Base-by-base conservation (phyloP, 2,797 vertebrate species). In the Antrozous pallidus region DNA sequence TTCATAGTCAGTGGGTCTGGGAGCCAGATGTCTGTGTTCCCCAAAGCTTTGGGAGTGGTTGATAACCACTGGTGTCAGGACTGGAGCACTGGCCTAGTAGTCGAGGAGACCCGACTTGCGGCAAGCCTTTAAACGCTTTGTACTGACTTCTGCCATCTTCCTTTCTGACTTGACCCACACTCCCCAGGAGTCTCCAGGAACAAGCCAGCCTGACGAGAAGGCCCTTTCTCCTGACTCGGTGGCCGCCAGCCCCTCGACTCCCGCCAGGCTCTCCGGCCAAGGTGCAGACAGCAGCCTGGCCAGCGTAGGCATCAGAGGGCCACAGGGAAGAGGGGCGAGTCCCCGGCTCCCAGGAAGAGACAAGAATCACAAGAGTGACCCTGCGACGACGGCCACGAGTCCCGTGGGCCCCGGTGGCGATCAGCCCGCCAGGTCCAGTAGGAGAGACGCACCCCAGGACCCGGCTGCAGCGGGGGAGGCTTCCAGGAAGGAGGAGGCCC, bases 101-200 rank as follows among this genome's bases (percentile, higher is more conserved):
- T 81, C 38, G 31, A 40, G 84, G 90, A 93, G 61, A 61, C 12
- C 58, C 28, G 28, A 12, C 65, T 88, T 45, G 22, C 12, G 38
- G 38, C 56, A 42, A 36, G 24, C 31, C n/a, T 80, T 54, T 75
- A 24, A 78, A 69, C 31, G 63, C 24, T 33, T 86, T 91, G 58
- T 31, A 12, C 58, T 31, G n/a, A 24, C 63, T 71, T 31, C 28
- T 87, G 13, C 20, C 0, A 2, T 54, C 75, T 90, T 80, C 45
- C 75, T 93, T 79, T 87, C 84, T 81, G 33, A 87, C 17, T 3
- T 51, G 36, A 20, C 94, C 96, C 96, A 47, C 70, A 71, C 56
- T 95, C 95, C 95, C 85, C 97, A 99, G 98, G 98, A 98, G 91
- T 98, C 98, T 94, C 91, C 98, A 40, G 97, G 96, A 97, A 97